Percentiles rank a stretch among this genome's conserved stretches.
Conservation (phyloP, 2,888 invertebrate species). For the Daptonema setosum region DNA sequence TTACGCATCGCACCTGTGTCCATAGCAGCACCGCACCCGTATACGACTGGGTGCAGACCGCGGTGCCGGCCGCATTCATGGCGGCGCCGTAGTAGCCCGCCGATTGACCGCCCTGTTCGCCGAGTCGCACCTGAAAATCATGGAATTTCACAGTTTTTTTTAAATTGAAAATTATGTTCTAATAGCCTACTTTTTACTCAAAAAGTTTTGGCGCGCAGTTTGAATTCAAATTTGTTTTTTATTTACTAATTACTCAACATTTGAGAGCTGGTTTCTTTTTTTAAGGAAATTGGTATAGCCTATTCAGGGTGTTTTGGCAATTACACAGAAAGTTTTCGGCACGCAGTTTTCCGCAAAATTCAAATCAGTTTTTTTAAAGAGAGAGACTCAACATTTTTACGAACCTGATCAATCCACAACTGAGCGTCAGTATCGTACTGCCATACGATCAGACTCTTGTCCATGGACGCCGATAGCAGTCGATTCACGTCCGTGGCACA, state of each 20-base stretch:
- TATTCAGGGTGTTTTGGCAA: no score
- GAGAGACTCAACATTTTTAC: no score
- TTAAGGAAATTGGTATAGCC: no score
- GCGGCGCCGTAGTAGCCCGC: slow-evolving; percentile 19
- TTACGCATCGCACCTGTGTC: no score
- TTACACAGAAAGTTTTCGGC: no score
- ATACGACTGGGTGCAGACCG: slow-evolving; percentile 14
- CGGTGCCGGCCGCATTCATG: slow-evolving; percentile 9
- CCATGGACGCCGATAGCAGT: slow-evolving; percentile 18
- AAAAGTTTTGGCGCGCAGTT: no score
- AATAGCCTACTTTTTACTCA: no score
- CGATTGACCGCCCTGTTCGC: slow-evolving; percentile 16
- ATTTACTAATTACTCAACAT: not conserved
- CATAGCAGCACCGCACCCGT: slow-evolving; percentile 17
- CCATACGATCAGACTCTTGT: slow-evolving; percentile 21
- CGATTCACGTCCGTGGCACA: slow-evolving; percentile 31
- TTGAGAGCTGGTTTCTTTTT: not conserved
- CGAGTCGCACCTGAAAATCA: not conserved
- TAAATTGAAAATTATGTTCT: no score
- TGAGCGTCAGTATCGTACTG: slow-evolving; percentile 2
- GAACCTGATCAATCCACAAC: slow-evolving; percentile 8
- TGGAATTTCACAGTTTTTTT: not conserved
- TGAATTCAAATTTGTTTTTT: no score
- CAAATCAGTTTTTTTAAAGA: no score
- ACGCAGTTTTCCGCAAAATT: no score